phyloP scores from a whole-genome alignment of 2,888 invertebrate genomes.

The Rhimphoctona megacephalus region DNA sequence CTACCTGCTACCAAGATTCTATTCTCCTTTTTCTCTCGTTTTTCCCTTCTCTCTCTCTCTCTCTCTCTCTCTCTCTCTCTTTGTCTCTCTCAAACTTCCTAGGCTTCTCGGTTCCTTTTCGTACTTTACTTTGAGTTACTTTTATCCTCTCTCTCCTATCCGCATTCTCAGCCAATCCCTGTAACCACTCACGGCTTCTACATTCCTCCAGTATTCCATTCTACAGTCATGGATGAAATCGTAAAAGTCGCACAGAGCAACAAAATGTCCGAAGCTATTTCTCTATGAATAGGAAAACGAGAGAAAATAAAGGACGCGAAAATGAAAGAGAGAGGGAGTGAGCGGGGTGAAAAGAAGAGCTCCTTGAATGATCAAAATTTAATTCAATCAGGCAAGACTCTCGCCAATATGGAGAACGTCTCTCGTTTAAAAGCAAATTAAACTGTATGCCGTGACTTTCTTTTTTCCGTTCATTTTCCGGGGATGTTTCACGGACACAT shows the following conservation, averaged over 20 bases:
- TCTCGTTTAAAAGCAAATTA: neutral
- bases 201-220: slow-evolving; percentile 74
- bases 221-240: slow-evolving; percentile 67
- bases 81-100: slow-evolving; percentile 16
- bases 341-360: neutral
- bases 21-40: slow-evolving; percentile 45
- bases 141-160: slow-evolving; percentile 39
- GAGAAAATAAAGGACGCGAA: neutral
- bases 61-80: slow-evolving; percentile 3
- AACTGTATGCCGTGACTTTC: slow-evolving; percentile 15
- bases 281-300: neutral
- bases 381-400: slow-evolving; percentile 73
- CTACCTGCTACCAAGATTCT: slow-evolving; percentile 72
- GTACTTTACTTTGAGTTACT: slow-evolving; percentile 17
- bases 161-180: slow-evolving; percentile 35
- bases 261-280: slow-evolving; percentile 14
- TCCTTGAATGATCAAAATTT: slow-evolving; percentile 72
- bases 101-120: slow-evolving; percentile 1
- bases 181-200: slow-evolving; percentile 52
- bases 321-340: neutral
- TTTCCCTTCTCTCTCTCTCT: slow-evolving; percentile 18
- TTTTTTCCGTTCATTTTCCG: neutral
- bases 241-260: slow-evolving; percentile 60
- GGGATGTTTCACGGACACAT: neutral
- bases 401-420: slow-evolving; percentile 12